These are phyloP conservation scores for Phalangium opilio DNA, from an alignment of 2,888 invertebrate species.

Conservation along the genomic window DNA sequence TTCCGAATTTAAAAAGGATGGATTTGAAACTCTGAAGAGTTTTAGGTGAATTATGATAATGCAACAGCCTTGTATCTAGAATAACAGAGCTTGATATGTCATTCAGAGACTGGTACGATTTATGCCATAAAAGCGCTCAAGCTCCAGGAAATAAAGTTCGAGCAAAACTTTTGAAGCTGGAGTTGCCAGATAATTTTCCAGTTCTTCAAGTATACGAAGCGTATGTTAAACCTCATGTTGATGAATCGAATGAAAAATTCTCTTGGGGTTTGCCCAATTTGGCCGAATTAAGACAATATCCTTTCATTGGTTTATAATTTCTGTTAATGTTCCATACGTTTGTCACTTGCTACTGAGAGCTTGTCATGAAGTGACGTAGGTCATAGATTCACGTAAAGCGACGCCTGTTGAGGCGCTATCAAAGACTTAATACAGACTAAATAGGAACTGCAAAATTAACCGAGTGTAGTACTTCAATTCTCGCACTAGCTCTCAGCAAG, in stretches of 20 bases:
- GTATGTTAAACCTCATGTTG: slow-evolving; percentile 71
- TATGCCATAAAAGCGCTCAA: slow-evolving; percentile 27
- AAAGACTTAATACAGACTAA: too few species aligned
- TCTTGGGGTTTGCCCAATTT: slow-evolving; percentile 76
- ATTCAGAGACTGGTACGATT: slow-evolving; percentile 52
- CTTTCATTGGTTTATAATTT: slow-evolving; percentile 20
- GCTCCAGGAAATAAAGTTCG: slow-evolving; percentile 37
- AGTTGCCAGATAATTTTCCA: slow-evolving; percentile 54
- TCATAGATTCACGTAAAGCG: too few species aligned
- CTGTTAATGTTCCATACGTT: too few species aligned
- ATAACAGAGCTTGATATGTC: too few species aligned
- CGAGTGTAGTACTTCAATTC: too few species aligned
- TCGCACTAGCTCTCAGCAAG: too few species aligned
- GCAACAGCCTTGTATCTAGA: too few species aligned
- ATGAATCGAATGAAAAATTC: slow-evolving; percentile 66
- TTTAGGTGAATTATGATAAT: slow-evolving; percentile 50
- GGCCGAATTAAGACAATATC: slow-evolving; percentile 56
- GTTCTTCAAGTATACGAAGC: slow-evolving; percentile 63
- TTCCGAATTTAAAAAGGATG: slow-evolving; percentile 52
- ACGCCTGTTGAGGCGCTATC: too few species aligned
- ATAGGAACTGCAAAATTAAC: too few species aligned
- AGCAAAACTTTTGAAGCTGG: slow-evolving; percentile 62
- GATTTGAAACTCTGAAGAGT: slow-evolving; percentile 33
- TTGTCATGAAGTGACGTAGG: too few species aligned
- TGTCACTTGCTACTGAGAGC: too few species aligned